Base-by-base conservation (phyloP, 2,888 invertebrate genomes). In the Dynastes tityus region DNA sequence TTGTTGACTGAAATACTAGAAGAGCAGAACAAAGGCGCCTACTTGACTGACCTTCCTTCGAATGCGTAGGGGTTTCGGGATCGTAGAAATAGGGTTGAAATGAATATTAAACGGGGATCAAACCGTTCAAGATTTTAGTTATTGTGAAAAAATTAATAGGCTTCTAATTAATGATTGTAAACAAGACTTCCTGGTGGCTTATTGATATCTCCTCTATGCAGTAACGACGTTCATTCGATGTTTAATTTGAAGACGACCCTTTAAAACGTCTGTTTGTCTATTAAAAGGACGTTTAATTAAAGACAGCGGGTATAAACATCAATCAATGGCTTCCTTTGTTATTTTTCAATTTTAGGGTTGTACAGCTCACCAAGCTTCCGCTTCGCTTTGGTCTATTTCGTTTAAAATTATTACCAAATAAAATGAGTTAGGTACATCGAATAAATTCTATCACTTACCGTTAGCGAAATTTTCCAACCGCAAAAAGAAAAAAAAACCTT, bases 1-100 rank as follows among this genome's bases (percentile, higher is more conserved):
- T 11, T 77, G 49, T 77, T 77, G 77, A 77, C 77, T 58, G 77
- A 77, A 61, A 61, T 77, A 22, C 77, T 77, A 22, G 55, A 77
- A 29, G 40, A 49, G 49, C n/a, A 68, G 55, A 77, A 67, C 64
- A 74, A 74, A 55, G 67, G 68, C 77, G 77, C 77, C 77, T 67
- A 67, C 77, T 68, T 77, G 68, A 68, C 77, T 68, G 77, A 55
- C 68, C 77, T 68, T 68, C 58, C 77, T 61, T 68, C 11, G 8
- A 11, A 22, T 67, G 55, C 22, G 76, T 63, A 55, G 55, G 73
- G 63, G 45, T 63, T 74, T 11, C 49, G 61, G 13, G 22, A 6
- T 16, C n/a, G 6, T 16, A 3, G 8, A 49, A 45, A 49, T 61
- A 37, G 73, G 73, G 61, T 61, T 74, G 61, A 71, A 58, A 32